Conservation (phyloP, 2,797 vertebrate species). For the Pelodytes ibericus region DNA sequence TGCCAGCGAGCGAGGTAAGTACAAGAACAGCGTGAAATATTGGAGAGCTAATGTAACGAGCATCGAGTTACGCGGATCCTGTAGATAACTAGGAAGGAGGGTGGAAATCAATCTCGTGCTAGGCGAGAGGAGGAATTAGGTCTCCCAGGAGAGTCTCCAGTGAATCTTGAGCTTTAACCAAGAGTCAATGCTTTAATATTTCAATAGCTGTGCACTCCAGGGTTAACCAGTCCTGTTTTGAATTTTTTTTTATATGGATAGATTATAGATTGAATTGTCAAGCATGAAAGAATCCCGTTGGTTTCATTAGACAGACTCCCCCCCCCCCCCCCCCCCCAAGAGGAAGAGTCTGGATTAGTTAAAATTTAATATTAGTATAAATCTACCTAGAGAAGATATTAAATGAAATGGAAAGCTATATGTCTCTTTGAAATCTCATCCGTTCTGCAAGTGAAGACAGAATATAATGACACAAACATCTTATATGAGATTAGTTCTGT, state of each 20-base stretch:
- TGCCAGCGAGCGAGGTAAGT: no score
- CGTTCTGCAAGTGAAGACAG: not conserved
- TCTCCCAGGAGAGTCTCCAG: constrained; percentile 2
- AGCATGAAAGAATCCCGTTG: constrained; percentile 7
- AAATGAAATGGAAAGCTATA: constrained; percentile 40
- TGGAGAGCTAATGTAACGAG: no score
- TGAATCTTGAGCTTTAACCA: constrained; percentile 5
- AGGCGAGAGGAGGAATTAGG: not conserved
- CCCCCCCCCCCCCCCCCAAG: no score
- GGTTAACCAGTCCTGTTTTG: constrained; percentile 38
- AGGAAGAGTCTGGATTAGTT: constrained; percentile 39
- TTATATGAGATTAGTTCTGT: constrained; percentile 43
- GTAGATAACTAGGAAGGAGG: constrained; percentile 9
- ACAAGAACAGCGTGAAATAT: no score
- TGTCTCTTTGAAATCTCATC: constrained; percentile 37
- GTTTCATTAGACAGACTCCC: constrained; percentile 11
- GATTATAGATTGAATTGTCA: constrained; percentile 15
- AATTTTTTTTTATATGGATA: constrained; percentile 17
- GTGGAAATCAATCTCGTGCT: constrained; percentile 24
- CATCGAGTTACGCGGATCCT: no score
- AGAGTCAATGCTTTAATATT: constrained; percentile 4
- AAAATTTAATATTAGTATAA: constrained; percentile 41
- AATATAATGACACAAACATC: constrained; percentile 35
- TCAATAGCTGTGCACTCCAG: not conserved
- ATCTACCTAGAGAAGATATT: constrained; percentile 47